These are phyloP conservation scores for Odiellus spinosus DNA, from an alignment of 2,888 invertebrate species.

Conservation along the genomic window DNA sequence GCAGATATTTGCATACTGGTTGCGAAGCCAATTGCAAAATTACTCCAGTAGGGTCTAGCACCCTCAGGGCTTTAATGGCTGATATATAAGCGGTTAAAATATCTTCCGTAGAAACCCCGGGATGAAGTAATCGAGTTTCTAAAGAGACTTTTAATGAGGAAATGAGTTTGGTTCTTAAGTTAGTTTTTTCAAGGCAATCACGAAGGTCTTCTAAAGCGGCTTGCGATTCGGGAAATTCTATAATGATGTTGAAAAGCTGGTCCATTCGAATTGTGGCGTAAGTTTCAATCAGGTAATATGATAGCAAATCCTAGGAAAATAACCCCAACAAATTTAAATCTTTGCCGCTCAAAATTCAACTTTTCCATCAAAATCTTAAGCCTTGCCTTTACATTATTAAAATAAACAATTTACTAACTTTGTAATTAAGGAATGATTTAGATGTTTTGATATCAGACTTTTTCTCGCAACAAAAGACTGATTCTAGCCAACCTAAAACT, in stretches of 20 bases:
- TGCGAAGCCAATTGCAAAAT: slow-evolving; percentile 86
- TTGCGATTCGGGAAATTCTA: slow-evolving; percentile 89
- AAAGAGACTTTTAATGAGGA: slow-evolving; percentile 62
- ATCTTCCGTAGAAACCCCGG: slow-evolving; percentile 73
- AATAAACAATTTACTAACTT: background rate
- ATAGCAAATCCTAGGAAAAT: slow-evolving; percentile 34
- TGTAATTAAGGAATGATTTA: slow-evolving; percentile 4
- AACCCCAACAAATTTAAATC: background rate
- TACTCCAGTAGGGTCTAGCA: slow-evolving; percentile 83
- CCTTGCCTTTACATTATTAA: no score
- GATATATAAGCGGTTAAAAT: slow-evolving; percentile 92
- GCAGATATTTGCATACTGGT: slow-evolving; percentile 48
- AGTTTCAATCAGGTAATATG: slow-evolving; percentile 68
- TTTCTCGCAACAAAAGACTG: slow-evolving; percentile 47
- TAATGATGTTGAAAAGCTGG: slow-evolving; percentile 87
- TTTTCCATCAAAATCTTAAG: background rate
- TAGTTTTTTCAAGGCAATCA: slow-evolving; percentile 68
- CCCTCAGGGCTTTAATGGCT: slow-evolving; percentile 77
- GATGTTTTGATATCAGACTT: background rate
- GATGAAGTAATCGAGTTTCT: slow-evolving; percentile 73
- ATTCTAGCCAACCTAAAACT: slow-evolving; percentile 68
- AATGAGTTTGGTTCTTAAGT: slow-evolving; percentile 59
- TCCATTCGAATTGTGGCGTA: slow-evolving; percentile 76
- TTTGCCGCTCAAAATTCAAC: background rate
- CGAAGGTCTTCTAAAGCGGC: slow-evolving; percentile 80